Base-by-base conservation (phyloP, 2,797 vertebrate species). In the Anolis apletophallus region DNA sequence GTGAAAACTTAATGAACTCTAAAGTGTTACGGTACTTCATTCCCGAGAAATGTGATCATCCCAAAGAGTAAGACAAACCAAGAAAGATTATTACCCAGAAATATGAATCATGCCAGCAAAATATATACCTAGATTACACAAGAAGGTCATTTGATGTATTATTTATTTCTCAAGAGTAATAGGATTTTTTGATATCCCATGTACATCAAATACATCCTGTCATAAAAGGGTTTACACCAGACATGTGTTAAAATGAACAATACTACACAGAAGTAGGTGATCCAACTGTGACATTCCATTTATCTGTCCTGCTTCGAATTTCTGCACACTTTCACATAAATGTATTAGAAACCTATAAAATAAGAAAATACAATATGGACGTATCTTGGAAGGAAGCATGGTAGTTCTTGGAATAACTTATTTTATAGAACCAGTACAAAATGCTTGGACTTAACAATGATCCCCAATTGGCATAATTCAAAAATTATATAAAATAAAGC, bases 21-120 rank as follows among this genome's bases (percentile, higher is more conserved):
- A 73, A 93, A 90, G 88, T 74, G 93, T 23, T 87, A 85, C 88
- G 82, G 75, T 92, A 84, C 89, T 89, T 88, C 93, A 95, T 95
- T 96, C 93, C 94, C 91, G 86, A 91, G 93, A 94, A 95, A 95
- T 95, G 92, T 94, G 91, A 94, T 96, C 94, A 96, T 93, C 93
- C 85, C 85, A 88, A 80, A 90, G 77, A 55, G 90, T 94, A 87
- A 93, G 95, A 91, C 91, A 94, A 95, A 95, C 95, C 92, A 88
- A 85, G 88, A 94, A 92, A 91, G 23, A 85, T 93, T 92, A 90
- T 88, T 93, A 93, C 93, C 34, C 86, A 93, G 88, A 88, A 88
- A 90, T 91, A 92, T 93, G 94, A 96, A 94, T 91, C 29, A 0
- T 69, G 0, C 81, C 82, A 88, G 3, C 81, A 69, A 86, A 29